phyloP scores from a whole-genome alignment of 2,113 vertebrate species.

The Odontophorus gujanensis region DNA sequence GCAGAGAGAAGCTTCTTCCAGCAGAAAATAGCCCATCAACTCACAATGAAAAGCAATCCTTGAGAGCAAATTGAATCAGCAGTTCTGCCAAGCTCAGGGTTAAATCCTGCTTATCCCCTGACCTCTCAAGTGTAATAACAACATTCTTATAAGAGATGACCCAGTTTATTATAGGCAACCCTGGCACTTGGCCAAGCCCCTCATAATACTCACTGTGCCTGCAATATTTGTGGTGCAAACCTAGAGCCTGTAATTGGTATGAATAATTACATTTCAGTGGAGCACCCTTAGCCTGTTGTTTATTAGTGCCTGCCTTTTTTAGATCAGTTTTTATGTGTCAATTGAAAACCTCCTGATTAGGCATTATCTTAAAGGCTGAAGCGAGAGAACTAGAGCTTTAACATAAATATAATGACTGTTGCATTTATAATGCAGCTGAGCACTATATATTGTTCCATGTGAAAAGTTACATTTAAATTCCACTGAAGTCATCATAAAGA shows the following conservation, averaged over 20 bases:
- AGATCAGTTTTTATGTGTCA: not conserved
- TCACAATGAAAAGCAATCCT: not conserved
- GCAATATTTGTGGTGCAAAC: constrained; percentile 39
- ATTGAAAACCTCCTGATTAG: not conserved
- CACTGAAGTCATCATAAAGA: not conserved
- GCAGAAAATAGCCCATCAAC: not conserved
- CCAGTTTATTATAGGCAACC: constrained; percentile 31
- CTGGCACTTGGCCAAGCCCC: constrained; percentile 2
- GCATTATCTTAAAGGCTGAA: not conserved
- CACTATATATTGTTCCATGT: not conserved
- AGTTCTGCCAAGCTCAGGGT: not conserved
- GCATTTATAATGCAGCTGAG: not conserved
- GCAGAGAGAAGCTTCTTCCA: not conserved
- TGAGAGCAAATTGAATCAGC: not conserved
- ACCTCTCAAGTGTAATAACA: constrained; percentile 45
- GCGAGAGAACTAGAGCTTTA: not conserved
- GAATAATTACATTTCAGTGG: constrained; percentile 11
- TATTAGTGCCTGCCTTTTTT: not conserved
- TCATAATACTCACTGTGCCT: not conserved
- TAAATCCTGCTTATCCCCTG: constrained; percentile 44
- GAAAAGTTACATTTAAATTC: not conserved
- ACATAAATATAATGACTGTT: not conserved
- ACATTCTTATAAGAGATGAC: constrained; percentile 44
- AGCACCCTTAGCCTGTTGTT: constrained; percentile 28
- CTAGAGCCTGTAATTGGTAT: constrained; percentile 12